Percentiles rank a stretch among this genome's conserved stretches.
phyloP scores from a whole-genome alignment of 1,140 invertebrate species.

The Drosophila subpulchrella region DNA sequence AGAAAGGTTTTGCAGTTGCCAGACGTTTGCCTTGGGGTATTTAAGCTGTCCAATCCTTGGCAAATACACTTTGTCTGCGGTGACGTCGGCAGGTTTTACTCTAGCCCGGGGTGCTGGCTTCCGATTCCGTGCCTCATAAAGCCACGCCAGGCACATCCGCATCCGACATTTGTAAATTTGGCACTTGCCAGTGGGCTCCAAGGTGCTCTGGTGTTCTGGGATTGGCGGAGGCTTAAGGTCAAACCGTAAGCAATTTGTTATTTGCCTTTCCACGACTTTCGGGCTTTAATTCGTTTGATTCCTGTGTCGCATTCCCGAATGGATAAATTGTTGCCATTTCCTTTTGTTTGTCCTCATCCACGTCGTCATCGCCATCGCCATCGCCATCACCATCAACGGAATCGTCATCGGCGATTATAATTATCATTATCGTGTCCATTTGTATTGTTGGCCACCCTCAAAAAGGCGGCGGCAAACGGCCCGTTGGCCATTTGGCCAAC shows the following conservation, averaged over 20 bases:
- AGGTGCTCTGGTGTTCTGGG: constrained; percentile 1
- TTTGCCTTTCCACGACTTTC: constrained; percentile 63
- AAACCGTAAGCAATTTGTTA: constrained; percentile 55
- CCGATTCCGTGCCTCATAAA: constrained; percentile 35
- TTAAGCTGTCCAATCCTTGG: constrained; percentile 12
- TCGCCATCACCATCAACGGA: constrained; percentile 43
- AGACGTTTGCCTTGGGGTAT: not conserved
- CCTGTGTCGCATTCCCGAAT: constrained; percentile 45
- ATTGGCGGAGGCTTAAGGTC: constrained; percentile 14
- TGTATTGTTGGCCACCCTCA: constrained; percentile 53
- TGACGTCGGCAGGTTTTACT: constrained; percentile 3
- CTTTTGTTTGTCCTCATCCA: constrained; percentile 71
- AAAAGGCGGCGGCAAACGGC: constrained; percentile 9
- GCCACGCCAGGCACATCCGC: constrained; percentile 13
- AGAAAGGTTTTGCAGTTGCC: not conserved
- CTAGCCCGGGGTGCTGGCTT: constrained; percentile 11
- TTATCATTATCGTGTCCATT: constrained; percentile 61
- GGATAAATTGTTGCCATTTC: constrained; percentile 77
- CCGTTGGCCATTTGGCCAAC: constrained; percentile 73
- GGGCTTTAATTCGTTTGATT: constrained; percentile 56
- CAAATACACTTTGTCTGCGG: constrained; percentile 10
- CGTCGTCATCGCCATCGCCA: constrained; percentile 41
- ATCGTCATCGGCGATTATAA: constrained; percentile 49
- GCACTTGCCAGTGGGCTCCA: constrained; percentile 28
- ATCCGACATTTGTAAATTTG: constrained; percentile 34